phyloP scores from a whole-genome alignment of 2,797 vertebrate genomes.

The Petrocephalus sullivani region DNA sequence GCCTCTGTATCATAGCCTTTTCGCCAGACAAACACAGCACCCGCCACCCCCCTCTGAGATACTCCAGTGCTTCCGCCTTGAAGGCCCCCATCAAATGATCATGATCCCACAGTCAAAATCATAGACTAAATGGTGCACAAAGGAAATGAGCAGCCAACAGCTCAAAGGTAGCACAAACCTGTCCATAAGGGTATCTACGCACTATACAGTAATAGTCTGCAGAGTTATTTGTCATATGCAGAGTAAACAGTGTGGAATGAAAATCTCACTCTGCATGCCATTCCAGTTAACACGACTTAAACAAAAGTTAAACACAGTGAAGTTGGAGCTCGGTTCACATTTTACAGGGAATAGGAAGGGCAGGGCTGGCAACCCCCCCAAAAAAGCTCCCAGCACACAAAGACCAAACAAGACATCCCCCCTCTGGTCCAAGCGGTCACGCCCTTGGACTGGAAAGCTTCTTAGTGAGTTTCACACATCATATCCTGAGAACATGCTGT shows the following conservation, averaged over 20 bases:
- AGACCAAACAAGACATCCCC: not conserved
- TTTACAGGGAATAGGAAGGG: not conserved
- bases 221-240: not conserved
- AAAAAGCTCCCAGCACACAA: not conserved
- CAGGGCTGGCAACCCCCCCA: not conserved
- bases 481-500: constrained; percentile 3
- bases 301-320: not conserved
- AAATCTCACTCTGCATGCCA: not conserved
- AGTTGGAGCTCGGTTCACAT: not conserved
- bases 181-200: not conserved
- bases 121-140: not conserved
- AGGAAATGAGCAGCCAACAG: not conserved
- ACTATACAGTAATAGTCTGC: not conserved
- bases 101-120: not conserved
- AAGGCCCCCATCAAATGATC: not conserved
- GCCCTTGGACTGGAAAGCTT: not conserved
- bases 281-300: not conserved
- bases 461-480: constrained; percentile 1
- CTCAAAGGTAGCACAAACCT: not conserved
- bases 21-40: not conserved
- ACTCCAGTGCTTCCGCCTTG: not conserved
- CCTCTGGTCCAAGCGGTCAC: not conserved
- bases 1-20: not conserved
- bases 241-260: not conserved
- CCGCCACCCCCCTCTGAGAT: not conserved